These are phyloP conservation scores for Eurois occulta DNA, from an alignment of 2,888 invertebrate species.

Conservation along the genomic window DNA sequence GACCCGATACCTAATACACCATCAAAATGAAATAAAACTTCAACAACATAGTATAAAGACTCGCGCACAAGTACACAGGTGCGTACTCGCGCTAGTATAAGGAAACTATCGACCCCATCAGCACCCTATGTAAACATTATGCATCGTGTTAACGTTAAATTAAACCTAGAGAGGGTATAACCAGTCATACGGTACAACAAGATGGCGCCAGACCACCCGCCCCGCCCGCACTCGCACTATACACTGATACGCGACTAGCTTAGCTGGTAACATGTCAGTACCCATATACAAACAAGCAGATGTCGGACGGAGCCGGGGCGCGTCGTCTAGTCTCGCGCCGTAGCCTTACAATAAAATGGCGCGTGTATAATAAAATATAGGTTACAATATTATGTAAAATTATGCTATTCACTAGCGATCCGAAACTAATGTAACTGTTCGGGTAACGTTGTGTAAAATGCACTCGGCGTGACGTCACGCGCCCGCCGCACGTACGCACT, in stretches of 20 bases:
- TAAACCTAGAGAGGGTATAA: slow-evolving; percentile 74
- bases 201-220: slow-evolving; percentile 39
- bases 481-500: slow-evolving; percentile 42
- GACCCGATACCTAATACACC: slow-evolving; percentile 71
- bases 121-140: slow-evolving; percentile 80
- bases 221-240: neutral
- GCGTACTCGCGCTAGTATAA: slow-evolving; percentile 56
- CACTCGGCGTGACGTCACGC: slow-evolving; percentile 73
- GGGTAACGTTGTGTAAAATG: slow-evolving; percentile 84
- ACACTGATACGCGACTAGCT: neutral
- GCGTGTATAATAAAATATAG: slow-evolving; percentile 77
- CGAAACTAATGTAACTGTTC: slow-evolving; percentile 85
- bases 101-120: slow-evolving; percentile 74
- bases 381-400: slow-evolving; percentile 78
- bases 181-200: slow-evolving; percentile 72
- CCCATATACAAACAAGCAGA: slow-evolving; percentile 56
- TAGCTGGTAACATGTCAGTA: slow-evolving; percentile 59
- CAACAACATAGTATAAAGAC: slow-evolving; percentile 74
- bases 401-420: slow-evolving; percentile 86
- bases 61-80: slow-evolving; percentile 41
- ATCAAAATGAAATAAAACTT: slow-evolving; percentile 67
- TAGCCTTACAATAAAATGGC: slow-evolving; percentile 76
- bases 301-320: neutral
- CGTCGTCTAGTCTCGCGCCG: slow-evolving; percentile 24
- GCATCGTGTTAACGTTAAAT: slow-evolving; percentile 76